Base-by-base conservation (phyloP, 2,113 vertebrate species). In the Prunella fulvescens region DNA sequence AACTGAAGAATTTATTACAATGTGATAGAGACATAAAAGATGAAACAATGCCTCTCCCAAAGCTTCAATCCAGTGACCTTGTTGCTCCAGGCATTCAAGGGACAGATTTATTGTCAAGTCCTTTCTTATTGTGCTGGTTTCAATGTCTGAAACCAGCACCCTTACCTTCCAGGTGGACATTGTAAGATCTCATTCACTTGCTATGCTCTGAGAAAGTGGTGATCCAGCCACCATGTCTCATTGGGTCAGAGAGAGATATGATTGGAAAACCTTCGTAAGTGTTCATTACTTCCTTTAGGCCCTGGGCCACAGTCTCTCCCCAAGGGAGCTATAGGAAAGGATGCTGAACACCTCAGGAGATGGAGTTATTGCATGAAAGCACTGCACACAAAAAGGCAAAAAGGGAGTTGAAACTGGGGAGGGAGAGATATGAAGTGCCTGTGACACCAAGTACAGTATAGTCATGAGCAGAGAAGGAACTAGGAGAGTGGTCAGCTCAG, bases 401-500 rank as follows among this genome's bases (percentile, higher is more conserved):
- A 87, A 39, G 17, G 6, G 7, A 33, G 18, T 69, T 83, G 23
- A 74, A 42, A 24, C 1, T 58, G 23, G 9, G 8, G 16, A 47
- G 22, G 13, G 8, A 72, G 28, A 42, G 22, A 17, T 35, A n/a
- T 4, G 31, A 71, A 53, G 5, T 29, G 22, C 15, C 20, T 57
- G 15, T 35, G 45, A 53, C 70, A 39, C 6, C 20, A 10, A 19
- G 6, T 17, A 10, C 0, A 0, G 3, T 42, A 50, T 8, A 24
- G 29, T 40, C 19, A 44, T 19, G 8, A 45, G 39, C 44, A 53
- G 85, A 44, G 48, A 81, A 42, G 4, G 20, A 62, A 33, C 10
- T 39, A 22, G 45, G 20, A 48, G 35, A 53, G 28, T 54, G 16
- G 8, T 72, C 22, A 69, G 17, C 39, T 71, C 60, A 58, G 17